Base-by-base conservation (phyloP, 2,797 vertebrate genomes). In the Harpagifer antarcticus region DNA sequence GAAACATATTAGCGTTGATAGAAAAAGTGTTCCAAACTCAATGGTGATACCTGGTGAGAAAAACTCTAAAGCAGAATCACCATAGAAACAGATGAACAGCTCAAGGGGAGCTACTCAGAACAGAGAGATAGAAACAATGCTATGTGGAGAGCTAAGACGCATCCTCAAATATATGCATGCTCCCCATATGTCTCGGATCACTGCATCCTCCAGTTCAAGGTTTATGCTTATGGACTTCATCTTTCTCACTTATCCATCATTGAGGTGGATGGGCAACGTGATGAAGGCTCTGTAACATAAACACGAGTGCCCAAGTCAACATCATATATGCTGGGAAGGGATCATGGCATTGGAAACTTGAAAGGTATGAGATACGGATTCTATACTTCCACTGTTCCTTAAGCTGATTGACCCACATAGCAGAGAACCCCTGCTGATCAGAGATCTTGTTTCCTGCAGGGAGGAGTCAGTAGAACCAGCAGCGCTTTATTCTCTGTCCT, bases 11-110 rank as follows among this genome's bases (percentile, higher is more conserved):
- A 40, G 50, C 42, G 10, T 33, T 54, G 57, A 83, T 72, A 37
- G 17, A 15, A 20, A 60, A 83, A 80, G 48, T 77, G 17, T 82
- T 80, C 76, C 53, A 85, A 75, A 76, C 19, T 76, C 65, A 66
- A 72, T 17, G 23, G 48, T 11, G 1, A 64, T 72, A 67, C 45
- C 72, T 68, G 70, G 48, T 68, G 37, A 78, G 70, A 78, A 63
- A 5, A 65, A 72, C 37, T 72, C 57, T 64, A 74, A 87, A 76
- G 74, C 72, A 72, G 72, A 81, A 90, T 94, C 91, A 87, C 91
- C 92, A 94, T 94, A 92, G 92, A 91, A 94, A 94, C 91, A 80
- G 79, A 87, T 76, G 81, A 84, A 81, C 73, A 81, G 72, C 89
- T 93, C 90, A 91, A 92, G 90, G 90, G 93, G 78, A 93, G 82